phyloP scores from a whole-genome alignment of 2,888 invertebrate genomes.

The Lymantria dispar region DNA sequence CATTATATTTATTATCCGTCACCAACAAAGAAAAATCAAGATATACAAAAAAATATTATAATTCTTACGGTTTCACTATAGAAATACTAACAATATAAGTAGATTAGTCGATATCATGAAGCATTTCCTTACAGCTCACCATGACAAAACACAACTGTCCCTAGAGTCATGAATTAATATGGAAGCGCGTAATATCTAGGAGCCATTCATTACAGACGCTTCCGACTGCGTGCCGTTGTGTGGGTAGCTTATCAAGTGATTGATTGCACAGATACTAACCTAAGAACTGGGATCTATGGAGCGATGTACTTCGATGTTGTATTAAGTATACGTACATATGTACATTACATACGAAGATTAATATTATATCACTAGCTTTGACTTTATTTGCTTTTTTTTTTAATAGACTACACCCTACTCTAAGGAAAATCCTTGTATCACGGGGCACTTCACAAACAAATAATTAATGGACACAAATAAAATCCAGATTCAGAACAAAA shows the following conservation, averaged over 20 bases:
- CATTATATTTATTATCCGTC: too few relatives aligned
- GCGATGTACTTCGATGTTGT: not conserved
- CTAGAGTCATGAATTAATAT: constrained; percentile 30
- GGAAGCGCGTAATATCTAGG: constrained; percentile 28
- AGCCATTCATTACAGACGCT: constrained; percentile 32
- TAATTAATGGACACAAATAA: too few relatives aligned
- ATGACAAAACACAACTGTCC: constrained; percentile 8
- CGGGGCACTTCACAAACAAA: too few relatives aligned
- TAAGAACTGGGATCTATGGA: constrained; percentile 23
- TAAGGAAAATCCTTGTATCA: too few relatives aligned
- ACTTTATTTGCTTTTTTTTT: too few relatives aligned
- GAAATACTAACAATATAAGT: too few relatives aligned
- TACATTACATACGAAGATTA: not conserved
- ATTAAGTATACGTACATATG: not conserved
- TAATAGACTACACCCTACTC: too few relatives aligned
- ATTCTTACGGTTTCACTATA: too few relatives aligned
- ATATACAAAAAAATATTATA: too few relatives aligned
- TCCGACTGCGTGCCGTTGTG: constrained; percentile 35
- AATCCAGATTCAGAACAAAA: too few relatives aligned
- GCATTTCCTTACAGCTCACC: not conserved
- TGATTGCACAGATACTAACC: constrained; percentile 31
- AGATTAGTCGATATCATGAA: too few relatives aligned
- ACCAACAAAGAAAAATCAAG: too few relatives aligned
- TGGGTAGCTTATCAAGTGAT: constrained; percentile 38
- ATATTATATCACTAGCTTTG: not conserved